phyloP scores from a whole-genome alignment of 1,140 invertebrate genomes.

The Drosophila pandora region DNA sequence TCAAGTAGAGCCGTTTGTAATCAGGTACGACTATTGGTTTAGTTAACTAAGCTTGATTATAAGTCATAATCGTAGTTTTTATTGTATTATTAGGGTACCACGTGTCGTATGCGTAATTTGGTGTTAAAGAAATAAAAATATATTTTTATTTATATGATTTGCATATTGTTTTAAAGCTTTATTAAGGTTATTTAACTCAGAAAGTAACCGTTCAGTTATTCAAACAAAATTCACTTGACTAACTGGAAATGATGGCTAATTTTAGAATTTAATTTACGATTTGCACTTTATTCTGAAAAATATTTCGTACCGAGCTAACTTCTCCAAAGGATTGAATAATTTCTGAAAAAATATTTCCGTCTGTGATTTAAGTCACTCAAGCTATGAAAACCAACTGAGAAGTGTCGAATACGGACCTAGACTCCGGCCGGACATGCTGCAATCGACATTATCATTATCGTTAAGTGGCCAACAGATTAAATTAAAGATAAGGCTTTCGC shows the following conservation, averaged over 20 bases:
- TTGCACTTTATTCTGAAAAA: constrained; percentile 19
- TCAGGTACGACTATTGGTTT: constrained; percentile 2
- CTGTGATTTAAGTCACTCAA: constrained; percentile 30
- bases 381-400: constrained; percentile 59
- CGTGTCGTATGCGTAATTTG: constrained; percentile 42
- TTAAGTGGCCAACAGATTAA: constrained; percentile 62
- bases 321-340: neutral
- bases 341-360: constrained; percentile 11
- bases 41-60: constrained; percentile 19
- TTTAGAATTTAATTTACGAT: constrained; percentile 16
- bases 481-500: constrained; percentile 60
- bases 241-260: constrained; percentile 39
- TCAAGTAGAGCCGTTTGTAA: neutral
- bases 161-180: neutral
- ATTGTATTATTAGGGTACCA: constrained; percentile 9
- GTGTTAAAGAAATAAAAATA: constrained; percentile 1
- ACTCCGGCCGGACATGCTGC: constrained; percentile 15
- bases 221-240: constrained; percentile 27
- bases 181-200: constrained; percentile 30
- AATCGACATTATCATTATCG: constrained; percentile 66
- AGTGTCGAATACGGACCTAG: constrained; percentile 36
- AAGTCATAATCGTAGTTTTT: constrained; percentile 15
- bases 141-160: neutral
- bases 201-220: constrained; percentile 25
- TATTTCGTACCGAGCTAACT: constrained; percentile 1